Evolutionary conservation across 2,888 invertebrate genomes (phyloP).

Genomic region (Trichopoda pennipes): DNA sequence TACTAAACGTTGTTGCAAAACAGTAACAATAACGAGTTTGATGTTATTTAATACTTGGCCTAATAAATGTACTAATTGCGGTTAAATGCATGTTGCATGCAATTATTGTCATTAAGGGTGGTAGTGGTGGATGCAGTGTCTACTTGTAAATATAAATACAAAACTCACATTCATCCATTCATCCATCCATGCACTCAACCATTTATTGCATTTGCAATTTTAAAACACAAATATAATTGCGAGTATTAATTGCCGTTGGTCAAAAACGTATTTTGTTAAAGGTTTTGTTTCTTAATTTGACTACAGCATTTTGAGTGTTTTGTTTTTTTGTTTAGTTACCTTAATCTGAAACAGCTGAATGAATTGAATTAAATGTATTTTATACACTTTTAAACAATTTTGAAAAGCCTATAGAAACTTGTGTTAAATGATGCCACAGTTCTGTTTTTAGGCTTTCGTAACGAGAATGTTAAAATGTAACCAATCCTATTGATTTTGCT

Average conservation of each 20-base stretch:
- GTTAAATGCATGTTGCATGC: constrained; percentile 77
- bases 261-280: constrained; percentile 28
- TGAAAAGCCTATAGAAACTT: too few relatives aligned
- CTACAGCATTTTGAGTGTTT: not conserved
- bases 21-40: constrained; percentile 35
- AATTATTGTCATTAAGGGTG: constrained; percentile 70
- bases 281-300: constrained; percentile 18
- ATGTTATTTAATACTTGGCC: constrained; percentile 76
- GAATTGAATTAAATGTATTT: not conserved
- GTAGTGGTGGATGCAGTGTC: constrained; percentile 53
- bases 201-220: constrained; percentile 18
- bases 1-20: constrained; percentile 30
- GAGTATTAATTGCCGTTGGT: constrained; percentile 52
- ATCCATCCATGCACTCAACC: constrained; percentile 2
- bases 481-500: too few relatives aligned
- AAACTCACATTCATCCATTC: not conserved
- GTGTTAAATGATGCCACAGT: too few relatives aligned
- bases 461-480: too few relatives aligned
- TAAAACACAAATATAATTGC: constrained; percentile 8
- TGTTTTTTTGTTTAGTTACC: not conserved
- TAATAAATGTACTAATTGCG: constrained; percentile 80
- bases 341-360: constrained; percentile 12
- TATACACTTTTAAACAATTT: too few relatives aligned
- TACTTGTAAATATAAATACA: constrained; percentile 10
- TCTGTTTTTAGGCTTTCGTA: too few relatives aligned